A percentile compares a stretch with the other conserved stretches of the same genome.
Conservation (phyloP, 2,797 vertebrate species). For the Epinephelus malabaricus region DNA sequence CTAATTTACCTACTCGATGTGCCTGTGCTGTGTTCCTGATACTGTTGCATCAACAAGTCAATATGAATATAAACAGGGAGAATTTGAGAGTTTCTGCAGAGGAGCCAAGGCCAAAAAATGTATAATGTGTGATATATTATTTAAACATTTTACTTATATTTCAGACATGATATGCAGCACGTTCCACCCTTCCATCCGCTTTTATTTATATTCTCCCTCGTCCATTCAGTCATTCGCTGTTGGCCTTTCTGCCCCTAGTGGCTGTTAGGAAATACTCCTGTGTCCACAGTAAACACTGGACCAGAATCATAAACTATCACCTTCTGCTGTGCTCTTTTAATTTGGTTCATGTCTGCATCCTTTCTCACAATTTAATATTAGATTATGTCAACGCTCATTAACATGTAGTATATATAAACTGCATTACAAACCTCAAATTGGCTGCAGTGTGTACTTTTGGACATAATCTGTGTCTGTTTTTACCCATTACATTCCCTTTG, state of each 20-base stretch:
- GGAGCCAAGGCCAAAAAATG: not conserved
- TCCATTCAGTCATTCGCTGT: not conserved
- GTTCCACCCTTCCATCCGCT: not conserved
- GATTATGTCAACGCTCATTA: conserved; percentile 19
- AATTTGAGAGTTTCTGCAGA: not conserved
- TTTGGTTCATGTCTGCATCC: conserved; percentile 2
- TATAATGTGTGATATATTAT: not conserved
- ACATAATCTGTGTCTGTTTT: conserved; percentile 54
- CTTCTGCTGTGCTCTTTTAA: conserved; percentile 1
- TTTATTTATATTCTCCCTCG: conserved; percentile 7
- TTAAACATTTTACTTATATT: not conserved
- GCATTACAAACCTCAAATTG: conserved; percentile 29
- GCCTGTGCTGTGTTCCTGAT: not conserved
- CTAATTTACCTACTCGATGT: not conserved
- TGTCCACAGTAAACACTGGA: conserved; percentile 1
- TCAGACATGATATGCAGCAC: not conserved
- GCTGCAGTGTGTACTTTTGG: conserved; percentile 35
- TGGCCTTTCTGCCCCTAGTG: conserved; percentile 12
- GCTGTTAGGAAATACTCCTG: not conserved
- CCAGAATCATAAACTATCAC: not conserved
- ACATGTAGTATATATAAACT: conserved; percentile 15
- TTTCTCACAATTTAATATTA: conserved; percentile 19
- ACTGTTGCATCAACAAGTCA: not conserved
- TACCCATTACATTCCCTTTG: conserved; percentile 61
- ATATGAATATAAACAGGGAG: not conserved